Conservation (phyloP, 2,113 vertebrate genomes). For the Gila orcuttii region DNA sequence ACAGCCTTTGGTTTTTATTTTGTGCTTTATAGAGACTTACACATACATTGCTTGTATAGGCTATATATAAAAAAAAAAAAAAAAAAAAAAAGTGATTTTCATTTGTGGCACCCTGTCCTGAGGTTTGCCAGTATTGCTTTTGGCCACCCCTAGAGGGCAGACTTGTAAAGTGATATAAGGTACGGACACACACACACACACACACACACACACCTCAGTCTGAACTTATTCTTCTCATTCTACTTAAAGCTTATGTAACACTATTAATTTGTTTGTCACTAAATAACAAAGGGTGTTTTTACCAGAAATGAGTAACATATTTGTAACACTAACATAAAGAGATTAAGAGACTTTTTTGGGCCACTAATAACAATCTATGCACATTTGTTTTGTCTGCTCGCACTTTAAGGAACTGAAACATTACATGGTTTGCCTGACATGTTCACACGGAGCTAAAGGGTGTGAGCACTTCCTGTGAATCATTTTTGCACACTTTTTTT, state of each 20-base stretch:
- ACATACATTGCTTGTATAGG: not conserved
- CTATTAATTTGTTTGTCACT: not conserved
- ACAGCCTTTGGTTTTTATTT: not conserved
- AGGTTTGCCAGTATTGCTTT: not conserved
- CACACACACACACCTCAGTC: not conserved
- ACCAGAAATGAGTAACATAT: not conserved
- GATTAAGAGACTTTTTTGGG: not conserved
- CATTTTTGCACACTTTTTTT: not conserved
- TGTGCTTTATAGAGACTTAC: not conserved
- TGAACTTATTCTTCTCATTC: not conserved
- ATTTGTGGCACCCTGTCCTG: not conserved
- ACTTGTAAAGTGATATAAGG: conserved; percentile 24
- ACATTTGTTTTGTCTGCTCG: conserved; percentile 15
- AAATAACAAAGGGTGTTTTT: not conserved
- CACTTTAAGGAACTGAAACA: conserved; percentile 50
- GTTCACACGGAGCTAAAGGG: conserved; percentile 51
- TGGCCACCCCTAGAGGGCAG: conserved; percentile 41
- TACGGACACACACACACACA: not conserved
- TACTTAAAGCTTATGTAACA: conserved; percentile 32
- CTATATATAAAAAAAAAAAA: too few relatives aligned
- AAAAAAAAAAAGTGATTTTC: too few relatives aligned
- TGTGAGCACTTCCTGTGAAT: conserved; percentile 55
- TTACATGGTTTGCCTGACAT: conserved; percentile 50
- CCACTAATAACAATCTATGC: not conserved
- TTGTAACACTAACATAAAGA: not conserved